A percentile compares a stretch with the other conserved stretches of the same genome.
Evolutionary conservation across 92 coral and sea anemone genomes (phyloP).

Genomic region (Heliopora coerulea): DNA sequence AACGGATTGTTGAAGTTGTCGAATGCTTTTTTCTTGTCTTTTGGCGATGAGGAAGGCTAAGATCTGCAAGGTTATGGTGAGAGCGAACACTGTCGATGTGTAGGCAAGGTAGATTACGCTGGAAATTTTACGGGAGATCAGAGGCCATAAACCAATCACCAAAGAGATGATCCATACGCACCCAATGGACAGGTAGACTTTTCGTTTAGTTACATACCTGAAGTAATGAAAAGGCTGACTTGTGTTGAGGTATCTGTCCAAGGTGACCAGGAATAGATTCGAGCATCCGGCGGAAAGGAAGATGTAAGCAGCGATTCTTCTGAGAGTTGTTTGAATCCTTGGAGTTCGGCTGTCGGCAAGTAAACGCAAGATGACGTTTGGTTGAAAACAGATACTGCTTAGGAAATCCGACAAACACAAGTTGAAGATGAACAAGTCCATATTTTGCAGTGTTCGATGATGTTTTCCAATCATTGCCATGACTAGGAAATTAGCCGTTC

Average conservation of each 20-base stretch:
- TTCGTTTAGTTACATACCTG: too few species aligned
- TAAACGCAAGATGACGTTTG: conserved; percentile 9
- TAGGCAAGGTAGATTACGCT: too few species aligned
- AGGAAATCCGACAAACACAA: conserved; percentile 23
- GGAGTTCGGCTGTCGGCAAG: not conserved
- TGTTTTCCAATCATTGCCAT: conserved; percentile 13
- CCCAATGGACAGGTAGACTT: too few species aligned
- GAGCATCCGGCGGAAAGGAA: conserved; percentile 16
- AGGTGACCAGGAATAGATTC: conserved; percentile 22
- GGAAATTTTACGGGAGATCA: too few species aligned
- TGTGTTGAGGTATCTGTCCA: not conserved
- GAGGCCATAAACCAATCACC: too few species aligned
- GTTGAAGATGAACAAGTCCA: conserved; percentile 22
- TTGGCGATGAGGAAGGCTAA: too few species aligned
- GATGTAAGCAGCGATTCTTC: not conserved
- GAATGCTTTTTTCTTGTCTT: too few species aligned
- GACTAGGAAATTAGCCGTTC: not conserved
- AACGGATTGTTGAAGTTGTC: too few species aligned
- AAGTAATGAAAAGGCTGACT: too few species aligned
- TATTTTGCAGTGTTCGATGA: conserved; percentile 9
- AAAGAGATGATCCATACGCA: too few species aligned
- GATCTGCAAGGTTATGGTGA: too few species aligned
- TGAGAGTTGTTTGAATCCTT: not conserved
- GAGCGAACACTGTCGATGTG: too few species aligned
- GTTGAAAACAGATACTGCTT: conserved; percentile 21